These are phyloP conservation scores for Musca vetustissima DNA, from an alignment of 1,140 invertebrate genomes.

Conservation along the genomic window DNA sequence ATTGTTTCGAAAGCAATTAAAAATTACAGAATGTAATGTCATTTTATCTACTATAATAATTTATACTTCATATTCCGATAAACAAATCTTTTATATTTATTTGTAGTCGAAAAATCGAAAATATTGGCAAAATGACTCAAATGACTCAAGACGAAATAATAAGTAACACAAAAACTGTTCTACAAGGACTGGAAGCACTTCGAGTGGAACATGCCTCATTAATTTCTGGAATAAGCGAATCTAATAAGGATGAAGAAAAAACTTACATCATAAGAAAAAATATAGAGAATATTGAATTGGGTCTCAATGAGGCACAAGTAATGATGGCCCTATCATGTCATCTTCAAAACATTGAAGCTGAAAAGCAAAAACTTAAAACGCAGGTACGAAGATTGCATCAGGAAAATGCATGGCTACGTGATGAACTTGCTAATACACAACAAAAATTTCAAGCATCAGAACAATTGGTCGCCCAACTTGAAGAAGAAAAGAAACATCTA, in stretches of 20 bases:
- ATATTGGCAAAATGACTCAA: conserved; percentile 94
- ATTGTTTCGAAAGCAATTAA: conserved; percentile 53
- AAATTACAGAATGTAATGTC: conserved; percentile 54
- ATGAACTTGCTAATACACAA: conserved; percentile 96
- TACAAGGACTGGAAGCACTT: conserved; percentile 92
- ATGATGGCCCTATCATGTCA: conserved; percentile 97
- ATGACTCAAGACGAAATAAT: conserved; percentile 99
- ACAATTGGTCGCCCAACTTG: conserved; percentile 90
- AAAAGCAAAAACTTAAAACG: conserved; percentile 97
- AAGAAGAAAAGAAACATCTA: conserved; percentile 97
- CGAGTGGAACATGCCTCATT: conserved; percentile 92
- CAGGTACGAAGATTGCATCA: conserved; percentile 91
- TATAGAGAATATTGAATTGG: conserved; percentile 94
- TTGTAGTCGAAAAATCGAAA: conserved; percentile 84
- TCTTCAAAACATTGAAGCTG: conserved; percentile 95
- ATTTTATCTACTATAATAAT: no score
- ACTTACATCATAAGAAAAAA: conserved; percentile 87
- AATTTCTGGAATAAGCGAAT: conserved; percentile 76
- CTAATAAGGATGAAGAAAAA: conserved; percentile 78
- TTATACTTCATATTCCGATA: not conserved
- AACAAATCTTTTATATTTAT: conserved; percentile 19
- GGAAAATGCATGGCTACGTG: conserved; percentile 98
- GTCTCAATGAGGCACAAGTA: conserved; percentile 93
- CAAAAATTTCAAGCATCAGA: conserved; percentile 96
- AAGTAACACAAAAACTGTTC: conserved; percentile 91